These are phyloP conservation scores for Metaphire vulgaris DNA, from an alignment of 1,140 invertebrate species.

Conservation along the genomic window DNA sequence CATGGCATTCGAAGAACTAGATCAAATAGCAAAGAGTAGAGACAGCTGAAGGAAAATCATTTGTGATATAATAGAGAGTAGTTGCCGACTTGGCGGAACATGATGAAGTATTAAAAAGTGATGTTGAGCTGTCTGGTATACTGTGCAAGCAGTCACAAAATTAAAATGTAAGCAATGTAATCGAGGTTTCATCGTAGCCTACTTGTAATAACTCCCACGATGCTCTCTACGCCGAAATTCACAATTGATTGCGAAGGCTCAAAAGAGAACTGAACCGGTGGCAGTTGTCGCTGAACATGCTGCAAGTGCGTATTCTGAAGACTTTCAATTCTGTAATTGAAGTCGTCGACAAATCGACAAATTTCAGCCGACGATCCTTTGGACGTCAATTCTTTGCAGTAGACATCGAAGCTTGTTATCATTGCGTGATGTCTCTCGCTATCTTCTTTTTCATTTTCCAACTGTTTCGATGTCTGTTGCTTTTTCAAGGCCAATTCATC, in stretches of 20 bases:
- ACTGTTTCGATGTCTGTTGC: background rate
- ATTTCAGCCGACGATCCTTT: background rate
- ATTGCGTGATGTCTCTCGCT: background rate
- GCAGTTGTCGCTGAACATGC: background rate
- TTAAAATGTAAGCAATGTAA: too few species aligned
- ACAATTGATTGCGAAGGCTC: background rate
- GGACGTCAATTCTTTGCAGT: background rate
- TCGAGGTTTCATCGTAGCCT: too few species aligned
- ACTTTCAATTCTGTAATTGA: background rate
- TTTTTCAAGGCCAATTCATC: background rate
- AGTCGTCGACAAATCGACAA: background rate
- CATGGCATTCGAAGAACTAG: too few species aligned
- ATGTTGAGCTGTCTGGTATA: too few species aligned
- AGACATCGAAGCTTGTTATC: background rate
- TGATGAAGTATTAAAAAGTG: too few species aligned
- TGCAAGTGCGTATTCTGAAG: background rate
- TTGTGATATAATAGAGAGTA: too few species aligned
- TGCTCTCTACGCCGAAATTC: background rate
- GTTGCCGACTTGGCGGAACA: too few species aligned
- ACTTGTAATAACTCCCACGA: background rate
- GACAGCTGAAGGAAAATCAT: too few species aligned
- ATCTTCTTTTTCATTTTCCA: background rate
- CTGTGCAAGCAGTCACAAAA: too few species aligned
- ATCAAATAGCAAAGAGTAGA: too few species aligned
- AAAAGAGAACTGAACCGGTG: background rate